Evolutionary conservation across 2,797 vertebrate genomes (phyloP).

Genomic region (Dendrocincla fuliginosa): DNA sequence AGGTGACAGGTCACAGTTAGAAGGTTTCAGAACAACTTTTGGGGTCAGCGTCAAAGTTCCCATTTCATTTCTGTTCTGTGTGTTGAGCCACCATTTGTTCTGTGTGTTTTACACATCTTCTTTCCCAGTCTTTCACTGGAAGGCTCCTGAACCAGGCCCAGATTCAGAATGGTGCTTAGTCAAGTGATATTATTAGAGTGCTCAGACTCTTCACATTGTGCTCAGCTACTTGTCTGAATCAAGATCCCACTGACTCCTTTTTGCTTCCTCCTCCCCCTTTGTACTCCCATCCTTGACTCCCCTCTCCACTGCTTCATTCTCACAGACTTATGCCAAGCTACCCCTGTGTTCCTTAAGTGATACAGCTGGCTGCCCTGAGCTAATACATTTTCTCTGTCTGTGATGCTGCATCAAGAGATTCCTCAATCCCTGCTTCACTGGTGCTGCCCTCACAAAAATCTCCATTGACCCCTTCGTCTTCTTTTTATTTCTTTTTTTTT

Average conservation of each 20-base stretch:
- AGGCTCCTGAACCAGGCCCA: background rate
- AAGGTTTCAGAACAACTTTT: background rate
- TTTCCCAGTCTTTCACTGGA: background rate
- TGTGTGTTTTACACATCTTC: background rate
- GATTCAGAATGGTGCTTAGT: background rate
- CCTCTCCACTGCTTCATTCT: background rate
- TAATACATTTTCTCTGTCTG: background rate
- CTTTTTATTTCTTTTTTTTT: background rate
- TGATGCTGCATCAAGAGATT: background rate
- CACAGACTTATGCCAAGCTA: background rate
- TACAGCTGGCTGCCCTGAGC: background rate
- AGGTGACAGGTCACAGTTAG: background rate
- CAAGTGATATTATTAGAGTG: background rate
- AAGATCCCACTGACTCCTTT: background rate
- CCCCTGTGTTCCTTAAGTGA: background rate
- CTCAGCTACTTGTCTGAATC: background rate
- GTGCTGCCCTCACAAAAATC: background rate
- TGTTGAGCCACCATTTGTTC: background rate
- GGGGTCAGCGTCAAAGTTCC: background rate
- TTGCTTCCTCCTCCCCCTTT: background rate
- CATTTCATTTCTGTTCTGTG: background rate
- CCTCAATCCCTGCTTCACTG: background rate
- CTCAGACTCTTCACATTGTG: background rate
- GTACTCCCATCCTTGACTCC: background rate
- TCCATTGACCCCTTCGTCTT: background rate